These are phyloP conservation scores for Vicugna pacos DNA, from an alignment of 2,113 vertebrate species.

Conservation along the genomic window DNA sequence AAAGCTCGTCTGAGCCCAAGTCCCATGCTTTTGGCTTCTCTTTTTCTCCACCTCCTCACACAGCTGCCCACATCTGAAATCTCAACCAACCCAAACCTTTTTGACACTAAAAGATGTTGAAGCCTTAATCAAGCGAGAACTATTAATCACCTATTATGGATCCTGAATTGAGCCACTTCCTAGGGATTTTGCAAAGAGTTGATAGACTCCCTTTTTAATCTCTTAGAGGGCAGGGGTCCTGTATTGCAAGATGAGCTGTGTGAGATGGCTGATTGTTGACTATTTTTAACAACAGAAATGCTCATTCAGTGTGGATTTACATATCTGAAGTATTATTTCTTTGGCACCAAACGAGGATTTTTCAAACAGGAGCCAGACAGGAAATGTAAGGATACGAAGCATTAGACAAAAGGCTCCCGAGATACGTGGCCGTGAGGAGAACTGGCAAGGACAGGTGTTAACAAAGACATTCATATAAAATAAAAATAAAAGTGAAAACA, in stretches of 20 bases:
- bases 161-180: background rate
- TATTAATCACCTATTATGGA: background rate
- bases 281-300: background rate
- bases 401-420: background rate
- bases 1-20: background rate
- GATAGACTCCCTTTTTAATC: background rate
- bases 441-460: background rate
- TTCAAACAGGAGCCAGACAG: background rate
- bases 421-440: background rate
- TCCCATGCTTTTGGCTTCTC: background rate
- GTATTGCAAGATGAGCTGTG: background rate
- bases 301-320: background rate
- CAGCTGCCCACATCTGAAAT: background rate
- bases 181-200: no score
- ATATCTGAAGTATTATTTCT: background rate
- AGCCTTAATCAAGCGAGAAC: background rate
- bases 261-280: background rate
- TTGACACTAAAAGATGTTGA: background rate
- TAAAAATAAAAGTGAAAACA: background rate
- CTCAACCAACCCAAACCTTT: background rate
- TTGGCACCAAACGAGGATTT: background rate
- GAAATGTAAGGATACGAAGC: background rate
- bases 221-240: background rate
- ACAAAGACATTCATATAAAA: background rate
- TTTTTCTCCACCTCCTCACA: background rate